These are phyloP conservation scores for Siniperca knerii DNA, from an alignment of 2,113 vertebrate genomes.

Conservation along the genomic window DNA sequence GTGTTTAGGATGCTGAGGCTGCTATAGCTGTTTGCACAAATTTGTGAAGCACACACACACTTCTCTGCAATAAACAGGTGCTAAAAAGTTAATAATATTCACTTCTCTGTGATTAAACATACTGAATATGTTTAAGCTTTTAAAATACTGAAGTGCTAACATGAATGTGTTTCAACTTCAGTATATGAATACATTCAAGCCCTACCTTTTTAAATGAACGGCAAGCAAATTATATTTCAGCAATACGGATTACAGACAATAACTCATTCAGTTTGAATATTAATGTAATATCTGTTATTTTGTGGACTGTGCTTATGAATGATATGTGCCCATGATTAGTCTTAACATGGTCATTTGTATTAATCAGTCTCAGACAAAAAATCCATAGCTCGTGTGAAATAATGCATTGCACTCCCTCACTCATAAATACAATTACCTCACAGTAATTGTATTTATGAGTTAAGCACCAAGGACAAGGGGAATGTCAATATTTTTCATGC, in stretches of 20 bases:
- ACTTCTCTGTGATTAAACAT: slow-evolving; percentile 42
- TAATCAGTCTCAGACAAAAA: slow-evolving; percentile 34
- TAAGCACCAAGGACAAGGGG: not conserved
- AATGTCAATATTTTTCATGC: not conserved
- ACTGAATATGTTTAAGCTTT: slow-evolving; percentile 53
- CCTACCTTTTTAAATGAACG: slow-evolving; percentile 47
- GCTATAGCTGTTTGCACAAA: not conserved
- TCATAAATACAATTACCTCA: slow-evolving; percentile 28
- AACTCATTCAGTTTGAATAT: slow-evolving; percentile 2
- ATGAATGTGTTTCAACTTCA: slow-evolving; percentile 43
- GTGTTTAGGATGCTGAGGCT: not conserved
- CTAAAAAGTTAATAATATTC: slow-evolving; percentile 38
- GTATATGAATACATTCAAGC: slow-evolving; percentile 31
- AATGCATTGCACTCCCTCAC: slow-evolving; percentile 18
- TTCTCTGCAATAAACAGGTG: slow-evolving; percentile 18
- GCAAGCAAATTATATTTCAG: slow-evolving; percentile 50
- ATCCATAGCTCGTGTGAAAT: slow-evolving; percentile 41
- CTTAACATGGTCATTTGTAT: slow-evolving; percentile 53
- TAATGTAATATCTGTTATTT: slow-evolving; percentile 36
- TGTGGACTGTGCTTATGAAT: slow-evolving; percentile 34
- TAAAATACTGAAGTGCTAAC: slow-evolving; percentile 51
- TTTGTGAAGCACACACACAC: not conserved
- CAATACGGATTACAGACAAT: slow-evolving; percentile 22
- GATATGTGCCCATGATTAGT: slow-evolving; percentile 40
- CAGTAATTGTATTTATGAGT: not conserved